These are phyloP conservation scores for Pelobates cultripes DNA, from an alignment of 2,797 vertebrate species.

Conservation along the genomic window DNA sequence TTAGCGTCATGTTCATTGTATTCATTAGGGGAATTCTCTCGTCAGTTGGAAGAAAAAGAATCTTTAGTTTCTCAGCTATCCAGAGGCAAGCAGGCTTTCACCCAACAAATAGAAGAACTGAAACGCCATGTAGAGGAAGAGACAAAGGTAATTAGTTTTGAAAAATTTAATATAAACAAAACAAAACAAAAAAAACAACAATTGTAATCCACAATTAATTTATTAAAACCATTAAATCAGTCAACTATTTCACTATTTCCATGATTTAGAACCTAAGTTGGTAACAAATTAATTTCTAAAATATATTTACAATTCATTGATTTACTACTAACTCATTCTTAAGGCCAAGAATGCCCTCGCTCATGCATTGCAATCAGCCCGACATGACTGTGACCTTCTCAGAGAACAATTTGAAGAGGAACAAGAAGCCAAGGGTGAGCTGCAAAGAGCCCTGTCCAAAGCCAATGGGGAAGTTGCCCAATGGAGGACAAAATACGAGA, in stretches of 20 bases:
- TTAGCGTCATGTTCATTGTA: constrained; percentile 2
- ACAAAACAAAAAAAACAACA: too few species aligned
- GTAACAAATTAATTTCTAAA: background rate
- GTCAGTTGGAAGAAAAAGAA: constrained; percentile 81
- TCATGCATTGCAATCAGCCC: constrained; percentile 51
- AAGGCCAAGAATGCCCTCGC: constrained; percentile 50
- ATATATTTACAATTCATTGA: background rate
- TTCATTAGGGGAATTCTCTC: constrained; percentile 72
- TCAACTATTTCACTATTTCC: too few species aligned
- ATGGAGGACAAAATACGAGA: constrained; percentile 76
- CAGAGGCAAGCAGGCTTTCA: constrained; percentile 76
- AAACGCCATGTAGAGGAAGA: constrained; percentile 84
- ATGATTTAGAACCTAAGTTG: background rate
- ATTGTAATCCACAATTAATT: background rate
- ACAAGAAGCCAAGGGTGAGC: constrained; percentile 68
- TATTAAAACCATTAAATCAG: background rate
- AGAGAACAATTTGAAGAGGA: constrained; percentile 76
- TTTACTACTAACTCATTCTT: background rate
- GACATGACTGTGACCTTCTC: constrained; percentile 68
- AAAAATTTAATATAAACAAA: too few species aligned
- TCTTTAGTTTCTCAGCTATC: constrained; percentile 78
- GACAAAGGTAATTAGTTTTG: constrained; percentile 70
- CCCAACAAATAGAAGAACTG: constrained; percentile 78
- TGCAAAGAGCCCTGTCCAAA: constrained; percentile 73
- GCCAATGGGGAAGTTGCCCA: constrained; percentile 70